Percentiles rank a stretch among this genome's conserved stretches.
Evolutionary conservation across 2,888 invertebrate genomes (phyloP).

Genomic region (Escarpia spicata): DNA sequence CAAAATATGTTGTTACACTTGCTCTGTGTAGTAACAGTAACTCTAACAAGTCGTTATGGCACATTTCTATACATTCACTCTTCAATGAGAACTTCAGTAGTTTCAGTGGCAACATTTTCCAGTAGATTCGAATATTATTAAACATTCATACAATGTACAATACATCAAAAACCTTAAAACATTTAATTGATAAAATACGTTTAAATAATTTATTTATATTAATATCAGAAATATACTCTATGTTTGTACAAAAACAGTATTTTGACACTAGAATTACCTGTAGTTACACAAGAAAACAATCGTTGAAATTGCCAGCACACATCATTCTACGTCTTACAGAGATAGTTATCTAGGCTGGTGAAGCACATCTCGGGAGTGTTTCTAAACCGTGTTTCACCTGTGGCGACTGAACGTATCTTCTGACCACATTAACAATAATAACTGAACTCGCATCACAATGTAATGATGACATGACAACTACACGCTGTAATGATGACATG

Average conservation of each 20-base stretch:
- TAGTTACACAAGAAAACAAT: not conserved
- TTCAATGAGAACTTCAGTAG: not conserved
- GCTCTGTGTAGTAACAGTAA: not conserved
- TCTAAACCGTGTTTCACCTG: not conserved
- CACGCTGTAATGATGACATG: too few relatives aligned
- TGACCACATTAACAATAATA: not conserved
- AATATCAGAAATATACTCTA: slow-evolving; percentile 13
- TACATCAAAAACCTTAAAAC: not conserved
- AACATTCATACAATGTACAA: not conserved
- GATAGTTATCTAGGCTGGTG: not conserved
- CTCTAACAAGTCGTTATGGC: not conserved
- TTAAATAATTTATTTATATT: not conserved
- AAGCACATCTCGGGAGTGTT: not conserved
- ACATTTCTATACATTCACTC: not conserved
- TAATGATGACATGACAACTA: too few relatives aligned
- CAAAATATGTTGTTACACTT: not conserved
- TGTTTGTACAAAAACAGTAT: not conserved
- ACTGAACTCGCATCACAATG: not conserved
- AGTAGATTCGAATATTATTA: not conserved
- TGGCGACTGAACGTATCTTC: not conserved
- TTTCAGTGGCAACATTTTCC: not conserved
- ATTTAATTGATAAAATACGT: not conserved
- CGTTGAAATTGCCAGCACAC: not conserved
- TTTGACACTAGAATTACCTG: too few relatives aligned
- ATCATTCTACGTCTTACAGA: not conserved